Base-by-base conservation (phyloP, 2,888 invertebrate genomes). In the Eueremaeus valkanovi region DNA sequence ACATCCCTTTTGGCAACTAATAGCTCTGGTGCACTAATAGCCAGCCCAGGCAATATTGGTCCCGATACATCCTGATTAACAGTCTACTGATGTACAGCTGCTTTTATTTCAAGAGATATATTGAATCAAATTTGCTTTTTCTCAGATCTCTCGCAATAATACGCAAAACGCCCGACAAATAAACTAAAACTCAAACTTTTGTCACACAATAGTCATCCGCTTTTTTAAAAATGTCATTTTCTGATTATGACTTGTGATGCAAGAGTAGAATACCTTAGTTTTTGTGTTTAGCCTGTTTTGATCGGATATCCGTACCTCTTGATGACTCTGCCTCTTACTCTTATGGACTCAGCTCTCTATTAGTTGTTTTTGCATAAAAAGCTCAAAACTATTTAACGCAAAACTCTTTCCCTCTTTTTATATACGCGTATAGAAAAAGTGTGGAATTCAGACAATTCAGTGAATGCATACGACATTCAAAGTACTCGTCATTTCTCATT, bases 181-280 rank as follows among this genome's bases (percentile, higher is more conserved):
- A 66, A 3, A 66, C 33, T 36, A 36, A 70, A 29, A 45, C 70
- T 70, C 70, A 66, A 36, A 66, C 70, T 45, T 70, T 70, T 70
- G 70, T 70, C 70, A 70, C 42, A 70, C 70, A 70, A 70, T 70
- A 70, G 70, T 42, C 70, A 70, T 70, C 70, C 70, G 70, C 45
- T 45, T 18, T 5, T 36, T n/a, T n/a, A 66, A 70, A 68, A 70
- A 70, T 70, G 70, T 70, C 21, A 63, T 63, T 70, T 70, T 70
- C 24, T 70, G 42, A 70, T 70, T 70, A 42, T 70, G 70, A 70
- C 70, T 70, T 70, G 42, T 70, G 70, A 70, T 70, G 70, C 70
- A 70, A 70, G 70, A 70, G 70, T 45, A n/a, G 21, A 29, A 66
- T 66, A 66, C 66, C 66, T 66, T 33, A 66, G 58, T 66, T 16